Conservation (phyloP, 2,113 vertebrate genomes). For the Amblyopsis rosae region DNA sequence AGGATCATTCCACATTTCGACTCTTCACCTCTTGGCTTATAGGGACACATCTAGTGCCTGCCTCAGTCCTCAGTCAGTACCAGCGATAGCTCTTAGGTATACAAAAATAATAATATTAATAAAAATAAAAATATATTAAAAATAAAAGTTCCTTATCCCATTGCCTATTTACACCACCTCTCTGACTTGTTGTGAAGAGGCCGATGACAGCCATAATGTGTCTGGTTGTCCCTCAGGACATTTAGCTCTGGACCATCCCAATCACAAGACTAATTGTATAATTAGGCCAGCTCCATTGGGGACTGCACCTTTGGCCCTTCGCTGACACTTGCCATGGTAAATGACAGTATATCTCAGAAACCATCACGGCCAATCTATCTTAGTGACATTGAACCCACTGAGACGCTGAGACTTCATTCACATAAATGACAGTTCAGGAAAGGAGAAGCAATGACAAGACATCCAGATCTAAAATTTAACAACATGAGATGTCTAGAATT, state of each 20-base stretch:
- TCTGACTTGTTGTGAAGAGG: constrained; percentile 56
- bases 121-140: no score
- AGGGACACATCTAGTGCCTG: no score
- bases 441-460: constrained; percentile 5
- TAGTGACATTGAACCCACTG: constrained; percentile 60
- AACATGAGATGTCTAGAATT: no score
- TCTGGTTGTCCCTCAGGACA: constrained; percentile 74
- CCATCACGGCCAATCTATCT: constrained; percentile 75
- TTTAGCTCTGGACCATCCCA: constrained; percentile 69
- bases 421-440: constrained; percentile 40
- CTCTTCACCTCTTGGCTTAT: background rate
- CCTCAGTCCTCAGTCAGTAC: no score
- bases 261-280: constrained; percentile 82
- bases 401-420: constrained; percentile 46
- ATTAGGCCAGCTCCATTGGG: constrained; percentile 77
- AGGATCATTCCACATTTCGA: constrained; percentile 3
- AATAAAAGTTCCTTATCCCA: background rate
- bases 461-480: constrained; percentile 4
- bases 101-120: background rate
- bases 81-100: background rate
- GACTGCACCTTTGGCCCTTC: constrained; percentile 71
- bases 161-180: constrained; percentile 20
- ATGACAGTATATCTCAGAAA: constrained; percentile 74
- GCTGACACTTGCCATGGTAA: constrained; percentile 74
- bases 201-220: constrained; percentile 73